Base-by-base conservation (phyloP, 2,888 invertebrate genomes). In the Drosophila robusta region DNA sequence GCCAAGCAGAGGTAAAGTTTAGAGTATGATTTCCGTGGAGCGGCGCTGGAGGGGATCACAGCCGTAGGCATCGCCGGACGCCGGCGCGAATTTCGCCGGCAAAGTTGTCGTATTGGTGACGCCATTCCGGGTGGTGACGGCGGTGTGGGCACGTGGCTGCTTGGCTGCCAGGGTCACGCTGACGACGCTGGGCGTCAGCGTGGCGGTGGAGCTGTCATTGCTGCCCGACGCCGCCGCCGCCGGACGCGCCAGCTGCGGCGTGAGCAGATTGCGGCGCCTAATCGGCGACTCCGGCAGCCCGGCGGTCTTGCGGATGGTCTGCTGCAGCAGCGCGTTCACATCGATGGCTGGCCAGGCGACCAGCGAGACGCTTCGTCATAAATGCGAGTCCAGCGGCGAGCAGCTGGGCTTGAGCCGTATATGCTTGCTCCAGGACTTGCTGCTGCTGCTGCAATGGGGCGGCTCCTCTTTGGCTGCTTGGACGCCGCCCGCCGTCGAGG, bases 311-410 rank as follows among this genome's bases (percentile, higher is more conserved):
- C 90, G 87, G 64, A 92, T 92, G 45, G 92, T 92, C 75, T 92
- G 92, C 77, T 92, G 92, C 67, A 92, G 87, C 73, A 92, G 72
- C 41, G 91, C 90, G 61, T 92, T 92, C 7, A 92, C 90, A 89
- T 92, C 92, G 78, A 92, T 92, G 70, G 92, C 92, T 91, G 92
- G 92, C 92, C 92, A 92, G 71, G 92, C 90, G 91, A 92, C 92
- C 92, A 92, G 92, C 92, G 92, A 92, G 75, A 92, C 92, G 85
- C 92, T 92, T 91, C 92, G 92, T 92, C 92, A 92, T 92, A 92
- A 92, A 67, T 91, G 90, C 55, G 89, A 78, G 58, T 91, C 88
- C 55, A 90, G 61, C 7, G 90, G 87, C 42, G 90, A 85, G 4
- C 87, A 70, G 60, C 68, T 79, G 46, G 82, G 86, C 81, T 91